phyloP scores from a whole-genome alignment of 2,113 vertebrate species.

The Catharus bicknelli region DNA sequence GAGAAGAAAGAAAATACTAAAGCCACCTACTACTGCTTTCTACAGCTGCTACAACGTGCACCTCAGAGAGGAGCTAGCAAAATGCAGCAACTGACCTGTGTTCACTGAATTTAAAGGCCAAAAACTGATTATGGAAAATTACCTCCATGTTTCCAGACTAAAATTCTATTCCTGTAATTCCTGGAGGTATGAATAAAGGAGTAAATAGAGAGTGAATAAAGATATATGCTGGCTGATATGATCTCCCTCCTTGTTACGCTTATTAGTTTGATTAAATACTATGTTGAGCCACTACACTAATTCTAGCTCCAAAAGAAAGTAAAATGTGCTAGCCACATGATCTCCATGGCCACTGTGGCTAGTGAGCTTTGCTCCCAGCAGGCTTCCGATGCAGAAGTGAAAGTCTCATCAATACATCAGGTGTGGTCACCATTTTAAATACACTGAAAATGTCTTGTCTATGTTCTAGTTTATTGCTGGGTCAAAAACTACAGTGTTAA shows the following conservation, averaged over 20 bases:
- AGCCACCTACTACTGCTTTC: neutral
- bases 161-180: neutral
- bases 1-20: neutral
- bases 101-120: neutral
- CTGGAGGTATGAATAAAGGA: neutral
- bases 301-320: conserved; percentile 26
- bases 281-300: neutral
- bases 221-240: neutral
- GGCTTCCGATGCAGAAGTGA: neutral
- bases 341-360: neutral
- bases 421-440: neutral
- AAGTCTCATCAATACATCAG: neutral
- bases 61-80: neutral
- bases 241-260: neutral
- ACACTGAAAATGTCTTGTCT: neutral
- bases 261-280: conserved; percentile 5
- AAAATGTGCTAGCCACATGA: neutral
- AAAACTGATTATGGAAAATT: neutral
- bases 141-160: neutral
- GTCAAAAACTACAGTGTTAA: neutral
- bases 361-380: neutral
- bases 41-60: neutral
- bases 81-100: neutral
- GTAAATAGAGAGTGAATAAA: neutral
- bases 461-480: neutral